A percentile compares a stretch with the other conserved stretches of the same genome.
Conservation (phyloP, 2,888 invertebrate genomes). For the Campoletis raptor region DNA sequence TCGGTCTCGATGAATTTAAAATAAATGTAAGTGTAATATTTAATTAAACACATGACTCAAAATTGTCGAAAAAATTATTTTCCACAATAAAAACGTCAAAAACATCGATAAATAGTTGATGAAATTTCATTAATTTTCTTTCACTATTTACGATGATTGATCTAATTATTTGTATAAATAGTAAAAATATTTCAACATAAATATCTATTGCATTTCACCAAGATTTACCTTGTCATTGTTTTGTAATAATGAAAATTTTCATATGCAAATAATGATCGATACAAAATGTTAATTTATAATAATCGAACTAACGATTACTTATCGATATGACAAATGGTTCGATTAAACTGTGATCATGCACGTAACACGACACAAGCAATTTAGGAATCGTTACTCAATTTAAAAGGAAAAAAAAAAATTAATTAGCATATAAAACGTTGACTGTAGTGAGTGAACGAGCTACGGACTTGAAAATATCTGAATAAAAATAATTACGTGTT, state of each 20-base stretch:
- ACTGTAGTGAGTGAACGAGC: not conserved
- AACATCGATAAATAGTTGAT: not conserved
- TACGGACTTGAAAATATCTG: conserved; percentile 14
- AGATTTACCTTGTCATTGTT: not conserved
- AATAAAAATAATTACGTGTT: conserved; percentile 48
- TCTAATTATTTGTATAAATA: not conserved
- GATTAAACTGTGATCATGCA: not conserved
- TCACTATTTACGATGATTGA: not conserved
- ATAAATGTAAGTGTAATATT: conserved; percentile 88
- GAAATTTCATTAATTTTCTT: not conserved
- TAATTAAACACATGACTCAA: not conserved
- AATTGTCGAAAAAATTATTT: not conserved
- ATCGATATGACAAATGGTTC: conserved; percentile 6
- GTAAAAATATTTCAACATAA: not conserved
- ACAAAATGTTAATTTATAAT: not conserved
- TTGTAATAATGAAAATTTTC: not conserved
- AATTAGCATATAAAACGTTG: conserved; percentile 3
- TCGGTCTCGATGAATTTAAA: conserved; percentile 92
- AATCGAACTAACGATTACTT: not conserved
- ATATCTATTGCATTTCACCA: not conserved
- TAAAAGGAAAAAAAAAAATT: not conserved
- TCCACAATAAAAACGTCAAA: no score
- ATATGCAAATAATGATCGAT: not conserved
- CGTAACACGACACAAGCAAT: conserved; percentile 1
- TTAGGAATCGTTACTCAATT: conserved; percentile 4